A percentile compares a stretch with the other conserved stretches of the same genome.
Evolutionary conservation across 2,797 vertebrate genomes (phyloP).

Genomic region (Mormyrus proboscirostris): DNA sequence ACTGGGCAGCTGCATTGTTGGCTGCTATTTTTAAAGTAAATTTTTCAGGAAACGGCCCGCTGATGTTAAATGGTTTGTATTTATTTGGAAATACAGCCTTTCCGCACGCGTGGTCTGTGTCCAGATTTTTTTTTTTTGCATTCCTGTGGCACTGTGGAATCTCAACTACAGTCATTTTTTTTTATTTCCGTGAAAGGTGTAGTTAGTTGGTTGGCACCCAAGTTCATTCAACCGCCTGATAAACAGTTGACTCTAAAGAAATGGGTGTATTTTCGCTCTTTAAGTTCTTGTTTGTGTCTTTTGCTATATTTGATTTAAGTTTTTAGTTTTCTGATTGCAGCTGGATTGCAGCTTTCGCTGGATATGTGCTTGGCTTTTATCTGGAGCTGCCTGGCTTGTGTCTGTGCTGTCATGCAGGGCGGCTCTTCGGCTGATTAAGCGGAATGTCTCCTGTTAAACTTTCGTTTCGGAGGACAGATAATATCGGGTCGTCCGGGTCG

Average conservation of each 20-base stretch:
- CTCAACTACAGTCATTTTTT: not conserved
- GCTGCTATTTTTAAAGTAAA: not conserved
- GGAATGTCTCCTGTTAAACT: not conserved
- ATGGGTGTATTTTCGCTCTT: not conserved
- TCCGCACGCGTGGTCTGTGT: not conserved
- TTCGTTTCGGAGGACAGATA: not conserved
- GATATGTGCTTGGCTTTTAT: not conserved
- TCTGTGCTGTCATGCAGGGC: not conserved
- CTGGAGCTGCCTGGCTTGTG: not conserved
- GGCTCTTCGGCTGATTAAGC: not conserved
- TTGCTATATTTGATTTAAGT: not conserved
- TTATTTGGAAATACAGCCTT: not conserved
- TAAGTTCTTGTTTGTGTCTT: not conserved
- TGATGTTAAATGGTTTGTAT: not conserved
- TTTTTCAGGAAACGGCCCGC: not conserved
- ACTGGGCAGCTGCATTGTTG: not conserved
- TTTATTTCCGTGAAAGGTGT: not conserved
- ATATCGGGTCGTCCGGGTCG: not conserved
- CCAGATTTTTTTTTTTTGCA: constrained; percentile 8
- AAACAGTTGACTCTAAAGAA: not conserved
- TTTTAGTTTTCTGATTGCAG: not conserved
- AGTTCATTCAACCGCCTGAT: not conserved
- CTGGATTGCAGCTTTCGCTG: not conserved
- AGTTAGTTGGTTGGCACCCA: not conserved
- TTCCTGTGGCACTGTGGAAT: not conserved